phyloP scores from a whole-genome alignment of 2,888 invertebrate genomes.

The Drosophila conformis region DNA sequence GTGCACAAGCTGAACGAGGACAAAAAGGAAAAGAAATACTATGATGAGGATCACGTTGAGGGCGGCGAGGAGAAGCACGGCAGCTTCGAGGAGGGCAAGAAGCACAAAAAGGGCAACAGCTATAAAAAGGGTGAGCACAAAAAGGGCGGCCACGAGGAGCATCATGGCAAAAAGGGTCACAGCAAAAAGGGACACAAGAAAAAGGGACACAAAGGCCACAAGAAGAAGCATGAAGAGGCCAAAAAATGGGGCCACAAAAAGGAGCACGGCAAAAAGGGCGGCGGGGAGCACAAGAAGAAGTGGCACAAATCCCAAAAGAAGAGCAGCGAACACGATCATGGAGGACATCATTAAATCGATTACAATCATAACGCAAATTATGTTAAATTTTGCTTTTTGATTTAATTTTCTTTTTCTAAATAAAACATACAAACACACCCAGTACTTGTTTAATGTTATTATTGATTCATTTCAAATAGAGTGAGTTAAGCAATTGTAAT shows the following conservation, averaged over 20 bases:
- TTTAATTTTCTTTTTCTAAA: constrained; percentile 15
- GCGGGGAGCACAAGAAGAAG: constrained; percentile 91
- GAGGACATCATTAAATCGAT: constrained; percentile 48
- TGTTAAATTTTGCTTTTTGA: not conserved
- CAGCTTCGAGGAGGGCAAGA: constrained; percentile 91
- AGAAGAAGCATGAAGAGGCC: constrained; percentile 91
- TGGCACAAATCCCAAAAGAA: constrained; percentile 88
- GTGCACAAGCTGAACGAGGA: constrained; percentile 94
- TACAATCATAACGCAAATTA: not conserved
- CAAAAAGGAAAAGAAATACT: constrained; percentile 94
- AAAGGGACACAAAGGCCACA: constrained; percentile 92
- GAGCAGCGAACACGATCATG: constrained; percentile 71
- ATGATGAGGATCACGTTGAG: constrained; percentile 93
- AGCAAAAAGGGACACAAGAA: constrained; percentile 93
- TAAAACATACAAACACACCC: constrained; percentile 59
- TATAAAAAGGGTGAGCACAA: constrained; percentile 93
- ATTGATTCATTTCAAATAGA: not conserved
- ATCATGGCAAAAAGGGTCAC: constrained; percentile 92
- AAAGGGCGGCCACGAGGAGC: constrained; percentile 90
- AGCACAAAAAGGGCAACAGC: constrained; percentile 92
- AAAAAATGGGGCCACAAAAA: constrained; percentile 91
- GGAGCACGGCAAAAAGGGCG: constrained; percentile 92
- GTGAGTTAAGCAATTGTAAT: not conserved
- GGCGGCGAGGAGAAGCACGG: constrained; percentile 94
- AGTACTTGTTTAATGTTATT: constrained; percentile 15